Percentiles rank a stretch among this genome's conserved stretches.
These are phyloP conservation scores for Zelleria hepariella DNA, from an alignment of 2,888 invertebrate genomes.

Conservation along the genomic window DNA sequence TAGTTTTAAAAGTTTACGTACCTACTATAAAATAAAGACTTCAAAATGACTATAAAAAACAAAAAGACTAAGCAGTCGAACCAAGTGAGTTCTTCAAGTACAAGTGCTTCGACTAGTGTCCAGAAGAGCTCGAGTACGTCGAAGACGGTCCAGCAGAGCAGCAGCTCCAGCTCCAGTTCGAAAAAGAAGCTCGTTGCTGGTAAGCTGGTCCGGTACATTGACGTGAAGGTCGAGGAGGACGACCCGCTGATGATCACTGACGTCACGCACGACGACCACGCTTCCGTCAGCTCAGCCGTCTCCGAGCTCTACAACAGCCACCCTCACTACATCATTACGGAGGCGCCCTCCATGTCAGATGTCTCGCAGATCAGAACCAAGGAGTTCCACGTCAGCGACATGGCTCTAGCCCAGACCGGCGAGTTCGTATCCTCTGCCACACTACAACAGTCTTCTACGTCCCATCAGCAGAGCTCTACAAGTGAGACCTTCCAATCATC, in stretches of 20 bases:
- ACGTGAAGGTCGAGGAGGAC: conserved; percentile 68
- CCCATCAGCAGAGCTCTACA: conserved; percentile 56
- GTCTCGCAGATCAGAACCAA: conserved; percentile 45
- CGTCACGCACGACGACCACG: conserved; percentile 46
- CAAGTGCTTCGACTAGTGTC: conserved; percentile 60
- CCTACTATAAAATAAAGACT: conserved; percentile 4
- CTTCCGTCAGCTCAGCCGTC: conserved; percentile 58
- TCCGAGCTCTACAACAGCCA: conserved; percentile 67
- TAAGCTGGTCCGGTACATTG: conserved; percentile 66
- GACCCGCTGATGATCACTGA: conserved; percentile 70
- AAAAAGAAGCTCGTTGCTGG: conserved; percentile 60
- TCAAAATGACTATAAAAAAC: conserved; percentile 70
- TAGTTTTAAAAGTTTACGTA: background rate
- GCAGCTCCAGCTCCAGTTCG: conserved; percentile 32
- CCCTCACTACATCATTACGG: conserved; percentile 67
- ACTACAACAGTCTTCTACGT: conserved; percentile 48
- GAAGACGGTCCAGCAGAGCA: conserved; percentile 55
- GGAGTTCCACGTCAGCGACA: conserved; percentile 54
- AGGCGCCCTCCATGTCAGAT: conserved; percentile 62
- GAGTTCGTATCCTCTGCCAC: conserved; percentile 49
- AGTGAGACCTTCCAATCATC: conserved; percentile 59
- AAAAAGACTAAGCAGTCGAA: conserved; percentile 68
- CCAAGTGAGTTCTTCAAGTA: conserved; percentile 48
- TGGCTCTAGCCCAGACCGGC: conserved; percentile 55
- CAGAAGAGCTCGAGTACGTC: conserved; percentile 53